These are phyloP conservation scores for Mallotus villosus DNA, from an alignment of 2,797 vertebrate species.

Conservation along the genomic window DNA sequence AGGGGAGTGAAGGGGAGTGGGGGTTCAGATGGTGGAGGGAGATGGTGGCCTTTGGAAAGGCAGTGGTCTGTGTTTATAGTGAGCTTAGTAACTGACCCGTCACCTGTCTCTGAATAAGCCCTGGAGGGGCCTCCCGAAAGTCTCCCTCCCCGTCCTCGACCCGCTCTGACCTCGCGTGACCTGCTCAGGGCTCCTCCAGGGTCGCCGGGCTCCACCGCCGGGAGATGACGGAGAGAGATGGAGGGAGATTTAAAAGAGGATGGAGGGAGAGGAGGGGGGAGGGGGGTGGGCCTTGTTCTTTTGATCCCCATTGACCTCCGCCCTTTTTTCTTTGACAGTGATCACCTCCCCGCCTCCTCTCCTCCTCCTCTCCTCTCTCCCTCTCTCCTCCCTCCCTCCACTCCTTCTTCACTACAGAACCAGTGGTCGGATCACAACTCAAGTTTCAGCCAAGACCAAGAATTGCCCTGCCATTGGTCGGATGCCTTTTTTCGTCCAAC, in stretches of 20 bases:
- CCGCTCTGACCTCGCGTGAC: not conserved
- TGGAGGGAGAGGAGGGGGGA: too few species aligned
- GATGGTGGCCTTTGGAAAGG: slow-evolving; percentile 38
- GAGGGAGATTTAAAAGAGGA: not conserved
- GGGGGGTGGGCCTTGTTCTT: not conserved
- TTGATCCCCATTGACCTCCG: not conserved
- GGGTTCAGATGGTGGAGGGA: slow-evolving; percentile 19
- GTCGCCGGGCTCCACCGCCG: slow-evolving; percentile 7
- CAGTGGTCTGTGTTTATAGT: slow-evolving; percentile 44
- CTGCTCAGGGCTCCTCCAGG: not conserved
- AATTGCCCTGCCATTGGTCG: not conserved
- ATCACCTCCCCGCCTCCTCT: not conserved
- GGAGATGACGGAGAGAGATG: slow-evolving; percentile 18
- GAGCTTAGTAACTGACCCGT: slow-evolving; percentile 54
- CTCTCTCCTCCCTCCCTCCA: not conserved
- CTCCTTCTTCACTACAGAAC: not conserved
- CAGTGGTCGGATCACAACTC: not conserved
- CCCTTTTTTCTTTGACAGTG: not conserved
- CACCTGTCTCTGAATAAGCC: slow-evolving; percentile 6
- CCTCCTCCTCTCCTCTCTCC: not conserved
- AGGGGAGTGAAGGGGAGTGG: slow-evolving; percentile 32
- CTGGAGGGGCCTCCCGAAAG: slow-evolving; percentile 8
- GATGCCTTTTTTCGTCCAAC: too few species aligned
- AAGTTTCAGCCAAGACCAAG: not conserved
- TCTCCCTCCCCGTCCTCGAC: not conserved